Percentiles rank a stretch among this genome's conserved stretches.
phyloP scores from a whole-genome alignment of 2,797 vertebrate species.

The Garrulus glandarius region DNA sequence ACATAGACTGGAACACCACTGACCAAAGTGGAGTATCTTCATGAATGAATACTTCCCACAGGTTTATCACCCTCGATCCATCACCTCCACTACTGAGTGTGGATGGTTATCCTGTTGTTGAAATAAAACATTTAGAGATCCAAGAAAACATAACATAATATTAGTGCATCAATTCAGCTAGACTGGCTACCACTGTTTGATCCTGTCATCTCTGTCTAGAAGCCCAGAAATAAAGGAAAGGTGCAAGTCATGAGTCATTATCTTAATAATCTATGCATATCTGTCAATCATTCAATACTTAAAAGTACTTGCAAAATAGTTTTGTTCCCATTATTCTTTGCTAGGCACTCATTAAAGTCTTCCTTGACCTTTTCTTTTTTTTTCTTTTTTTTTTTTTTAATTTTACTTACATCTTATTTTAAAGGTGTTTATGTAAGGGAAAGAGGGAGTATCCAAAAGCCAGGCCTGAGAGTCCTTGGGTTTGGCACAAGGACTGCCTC shows the following conservation, averaged over 20 bases:
- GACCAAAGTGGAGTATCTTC: background rate
- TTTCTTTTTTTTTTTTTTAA: background rate
- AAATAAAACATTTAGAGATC: background rate
- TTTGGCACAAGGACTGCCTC: background rate
- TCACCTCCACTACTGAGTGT: background rate
- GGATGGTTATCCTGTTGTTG: background rate
- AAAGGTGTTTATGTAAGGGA: background rate
- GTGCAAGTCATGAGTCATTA: background rate
- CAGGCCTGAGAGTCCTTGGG: background rate
- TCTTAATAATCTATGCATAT: background rate
- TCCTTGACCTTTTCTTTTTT: accelerated
- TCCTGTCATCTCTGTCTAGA: background rate
- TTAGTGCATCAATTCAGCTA: background rate
- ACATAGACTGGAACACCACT: accelerated
- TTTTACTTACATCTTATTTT: conserved; percentile 17
- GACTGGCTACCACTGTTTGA: background rate
- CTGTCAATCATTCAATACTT: background rate
- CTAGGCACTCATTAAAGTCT: background rate
- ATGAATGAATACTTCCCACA: background rate
- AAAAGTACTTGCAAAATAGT: background rate
- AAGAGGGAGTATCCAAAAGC: background rate
- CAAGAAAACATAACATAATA: background rate
- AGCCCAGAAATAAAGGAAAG: conserved; percentile 3
- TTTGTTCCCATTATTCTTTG: conserved; percentile 13
- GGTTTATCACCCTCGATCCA: background rate